A percentile compares a stretch with the other conserved stretches of the same genome.
Conservation (phyloP, 2,888 invertebrate species). For the Meloe dianella region DNA sequence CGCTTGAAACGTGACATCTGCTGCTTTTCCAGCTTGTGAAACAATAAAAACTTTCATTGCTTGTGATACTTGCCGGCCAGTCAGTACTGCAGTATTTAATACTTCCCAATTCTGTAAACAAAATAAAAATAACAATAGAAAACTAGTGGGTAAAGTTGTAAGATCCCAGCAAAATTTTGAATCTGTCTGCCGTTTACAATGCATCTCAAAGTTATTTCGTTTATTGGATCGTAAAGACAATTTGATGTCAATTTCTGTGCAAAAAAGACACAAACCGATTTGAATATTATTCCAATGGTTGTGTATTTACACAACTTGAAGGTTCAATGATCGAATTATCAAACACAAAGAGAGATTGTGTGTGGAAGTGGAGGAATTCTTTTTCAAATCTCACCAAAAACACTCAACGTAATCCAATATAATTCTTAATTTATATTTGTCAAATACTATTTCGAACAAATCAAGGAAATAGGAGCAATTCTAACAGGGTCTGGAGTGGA, state of each 20-base stretch:
- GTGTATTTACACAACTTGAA: not conserved
- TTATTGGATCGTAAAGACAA: not conserved
- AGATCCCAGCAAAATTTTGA: too few species aligned
- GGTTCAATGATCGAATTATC: not conserved
- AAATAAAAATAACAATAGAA: conserved; percentile 21
- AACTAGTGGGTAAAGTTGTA: not conserved
- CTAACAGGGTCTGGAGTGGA: not conserved
- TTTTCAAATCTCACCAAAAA: not conserved
- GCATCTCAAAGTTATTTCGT: not conserved
- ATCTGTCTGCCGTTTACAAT: not conserved
- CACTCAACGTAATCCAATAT: not conserved
- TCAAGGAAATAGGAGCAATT: not conserved
- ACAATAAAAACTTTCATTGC: conserved; percentile 96
- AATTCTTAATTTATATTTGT: not conserved
- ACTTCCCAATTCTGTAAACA: conserved; percentile 88
- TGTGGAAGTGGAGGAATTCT: not conserved
- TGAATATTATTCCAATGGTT: not conserved
- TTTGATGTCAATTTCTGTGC: not conserved
- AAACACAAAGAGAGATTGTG: not conserved
- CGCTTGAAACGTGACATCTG: conserved; percentile 93
- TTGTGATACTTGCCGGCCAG: conserved; percentile 91
- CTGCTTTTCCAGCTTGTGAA: conserved; percentile 91
- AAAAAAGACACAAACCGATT: not conserved
- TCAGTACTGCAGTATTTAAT: conserved; percentile 93
- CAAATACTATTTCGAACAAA: not conserved